Percentiles rank a stretch among this genome's conserved stretches.
Conservation (phyloP, 2,797 vertebrate genomes). For the Hemitrygon akajei region DNA sequence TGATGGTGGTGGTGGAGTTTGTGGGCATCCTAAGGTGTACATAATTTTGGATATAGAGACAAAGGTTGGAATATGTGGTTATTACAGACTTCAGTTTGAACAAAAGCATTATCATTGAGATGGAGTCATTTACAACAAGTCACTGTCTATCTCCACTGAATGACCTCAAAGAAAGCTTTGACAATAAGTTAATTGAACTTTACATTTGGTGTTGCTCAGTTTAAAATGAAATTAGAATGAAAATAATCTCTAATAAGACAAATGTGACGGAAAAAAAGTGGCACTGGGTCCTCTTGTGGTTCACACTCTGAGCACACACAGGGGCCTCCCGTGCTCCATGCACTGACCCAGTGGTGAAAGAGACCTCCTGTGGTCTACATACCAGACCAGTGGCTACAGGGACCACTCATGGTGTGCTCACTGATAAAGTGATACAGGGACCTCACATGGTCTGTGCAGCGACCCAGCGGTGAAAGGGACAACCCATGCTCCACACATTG, state of each 20-base stretch:
- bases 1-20: constrained; percentile 85
- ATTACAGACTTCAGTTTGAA: constrained; percentile 87
- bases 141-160: neutral
- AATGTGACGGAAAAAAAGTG: neutral
- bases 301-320: no score
- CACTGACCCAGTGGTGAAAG: no score
- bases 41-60: constrained; percentile 93
- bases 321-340: no score
- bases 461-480: no score
- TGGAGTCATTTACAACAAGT: constrained; percentile 36
- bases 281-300: no score
- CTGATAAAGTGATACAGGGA: no score
- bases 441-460: no score
- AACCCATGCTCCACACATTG: no score
- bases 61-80: constrained; percentile 87
- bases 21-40: constrained; percentile 92
- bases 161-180: neutral
- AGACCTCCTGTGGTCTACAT: no score
- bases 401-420: no score
- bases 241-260: neutral
- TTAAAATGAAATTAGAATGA: neutral
- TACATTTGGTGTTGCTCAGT: neutral
- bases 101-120: constrained; percentile 77
- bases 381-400: no score
- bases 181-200: constrained; percentile 12